Evolutionary conservation across 2,797 vertebrate species (phyloP), one percentile per base, ranked within the genome.

Genomic region (Sus cebifrons): DNA sequence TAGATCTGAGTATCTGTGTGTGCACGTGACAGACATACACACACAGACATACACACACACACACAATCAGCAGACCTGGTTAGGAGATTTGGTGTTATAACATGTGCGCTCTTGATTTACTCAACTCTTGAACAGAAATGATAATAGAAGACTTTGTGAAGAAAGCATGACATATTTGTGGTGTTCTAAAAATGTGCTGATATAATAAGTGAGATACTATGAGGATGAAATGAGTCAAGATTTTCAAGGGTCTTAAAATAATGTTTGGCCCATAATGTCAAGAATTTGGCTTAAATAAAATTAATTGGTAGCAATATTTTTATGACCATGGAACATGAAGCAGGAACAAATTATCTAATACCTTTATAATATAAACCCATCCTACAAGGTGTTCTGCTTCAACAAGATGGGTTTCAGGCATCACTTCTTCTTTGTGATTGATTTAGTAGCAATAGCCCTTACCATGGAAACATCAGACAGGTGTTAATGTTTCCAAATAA

Each of bases 11-110:
- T 49, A 49, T 49, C 44, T 56, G 60, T 16, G 32, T 32, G 32
- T 32, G 32, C 32, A 32, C n/a, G n/a, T n/a, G n/a, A n/a, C n/a
- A n/a, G n/a, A n/a, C n/a, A n/a, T n/a, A 16, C 29, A 2, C 73
- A 3, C 58, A 36, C 0, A 0, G 0, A 0, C 7, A 32, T 10
- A 27, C 36, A 3, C 0, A 0, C 23, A 20, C 5, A 73, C 40
- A 60, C 15, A 27, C n/a, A 32, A 60, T 49, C 44, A 36, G 20
- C 13, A n/a, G 29, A 60, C 12, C 67, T 60, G 5, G 2, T 74
- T 36, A 54, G 67, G 78, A 86, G 49, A 23, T 9, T 13, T 20
- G 6, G 11, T 20, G 25, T n/a, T 62, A 52, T 20, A 54, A 40
- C 16, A 1, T 1, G 11, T 60, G 4, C 14, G 10, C 1, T 27